Base-by-base conservation (phyloP, 1,140 invertebrate species). In the Neomicropteryx cornuta region DNA sequence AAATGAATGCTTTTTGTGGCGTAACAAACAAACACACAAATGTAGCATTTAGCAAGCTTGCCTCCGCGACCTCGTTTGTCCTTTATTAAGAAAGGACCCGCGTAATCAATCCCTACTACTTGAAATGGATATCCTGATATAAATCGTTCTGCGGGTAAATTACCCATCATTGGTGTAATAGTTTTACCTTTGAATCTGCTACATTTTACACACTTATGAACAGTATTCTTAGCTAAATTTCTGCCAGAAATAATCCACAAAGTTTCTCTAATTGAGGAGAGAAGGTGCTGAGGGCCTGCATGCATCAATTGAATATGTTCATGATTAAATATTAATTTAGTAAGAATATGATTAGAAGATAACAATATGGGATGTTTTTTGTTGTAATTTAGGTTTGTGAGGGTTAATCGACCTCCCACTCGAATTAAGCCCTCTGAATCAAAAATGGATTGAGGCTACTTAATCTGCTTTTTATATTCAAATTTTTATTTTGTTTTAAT, bases 291-390 rank as follows among this genome's bases (percentile, higher is more conserved):
- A 4, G 56, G 51, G 10, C 57, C 57, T 18, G 46, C 48, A 44
- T 68, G 62, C 4, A 58, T 29, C 6, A 49, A 32, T 17, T 38
- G 35, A 3, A 30, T 1, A 40, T 68, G 63, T 33, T 51, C 46
- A 36, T 58, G 11, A 5, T 36, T 24, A 6, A 68, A 50, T 3
- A 68, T 42, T 23, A 62, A 30, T 4, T 46, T 38, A 10, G 55
- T 53, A 4, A 67, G 35, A 18, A 45, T 41, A 46, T 59, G 44
- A 16, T 49, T 50, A 6, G 43, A 21, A 18, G 57, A 53, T 22
- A 60, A 60, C 8, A 69, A 28, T 11, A 64, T 55, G 0, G 62
- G 65, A 48, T 67, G 59, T 41, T 60, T 62, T 17, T 51, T 45
- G 18, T 53, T 45, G 30, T 47, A 44, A 5, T 37, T 30, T 1